These are phyloP conservation scores for Smittia aterrima DNA, from an alignment of 2,888 invertebrate species.

Conservation along the genomic window DNA sequence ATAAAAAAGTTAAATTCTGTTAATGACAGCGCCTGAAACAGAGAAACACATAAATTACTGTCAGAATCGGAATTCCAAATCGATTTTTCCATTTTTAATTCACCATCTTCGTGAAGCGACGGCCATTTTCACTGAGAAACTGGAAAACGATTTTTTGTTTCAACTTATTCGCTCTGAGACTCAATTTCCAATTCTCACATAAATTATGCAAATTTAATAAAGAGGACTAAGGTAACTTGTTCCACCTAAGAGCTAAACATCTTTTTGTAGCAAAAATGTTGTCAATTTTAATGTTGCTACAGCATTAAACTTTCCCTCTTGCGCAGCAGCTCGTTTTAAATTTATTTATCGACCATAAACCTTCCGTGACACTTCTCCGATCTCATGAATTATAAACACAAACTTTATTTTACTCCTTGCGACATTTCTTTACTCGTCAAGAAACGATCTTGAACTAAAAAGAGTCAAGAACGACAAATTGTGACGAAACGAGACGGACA, in stretches of 20 bases:
- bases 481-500: background rate
- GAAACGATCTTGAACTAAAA: background rate
- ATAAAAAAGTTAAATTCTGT: constrained; percentile 11
- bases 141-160: background rate
- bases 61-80: constrained; percentile 11
- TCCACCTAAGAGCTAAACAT: too few relatives aligned
- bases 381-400: background rate
- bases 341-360: background rate
- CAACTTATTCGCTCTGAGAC: background rate
- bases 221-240: too few relatives aligned
- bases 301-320: background rate
- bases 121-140: background rate
- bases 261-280: background rate
- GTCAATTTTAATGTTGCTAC: background rate
- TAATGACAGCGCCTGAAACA: background rate
- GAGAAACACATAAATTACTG: constrained; percentile 13
- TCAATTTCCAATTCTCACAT: background rate
- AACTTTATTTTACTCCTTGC: background rate
- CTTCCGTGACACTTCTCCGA: background rate
- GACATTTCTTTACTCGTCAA: background rate
- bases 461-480: background rate
- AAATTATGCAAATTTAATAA: background rate
- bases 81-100: background rate
- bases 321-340: background rate
- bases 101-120: constrained; percentile 1